Conservation (phyloP, 1,140 invertebrate genomes). For the Temnothorax longispinosus region DNA sequence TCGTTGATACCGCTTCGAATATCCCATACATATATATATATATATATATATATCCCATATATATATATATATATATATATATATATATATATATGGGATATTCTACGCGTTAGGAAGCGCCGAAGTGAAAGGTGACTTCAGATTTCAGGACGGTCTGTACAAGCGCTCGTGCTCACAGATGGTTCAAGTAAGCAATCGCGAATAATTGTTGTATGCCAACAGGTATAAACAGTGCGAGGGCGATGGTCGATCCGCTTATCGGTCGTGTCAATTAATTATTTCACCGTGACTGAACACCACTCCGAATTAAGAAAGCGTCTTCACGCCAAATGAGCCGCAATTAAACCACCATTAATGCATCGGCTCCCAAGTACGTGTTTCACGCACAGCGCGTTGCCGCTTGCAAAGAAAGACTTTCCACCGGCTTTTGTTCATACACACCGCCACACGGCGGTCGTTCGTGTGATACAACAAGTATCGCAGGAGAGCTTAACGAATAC, state of each 20-base stretch:
- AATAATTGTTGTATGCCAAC: conserved; percentile 63
- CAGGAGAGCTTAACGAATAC: conserved; percentile 29
- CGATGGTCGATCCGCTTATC: conserved; percentile 24
- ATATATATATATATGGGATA: no score
- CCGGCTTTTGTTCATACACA: not conserved
- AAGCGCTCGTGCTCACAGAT: conserved; percentile 62
- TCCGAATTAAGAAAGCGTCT: conserved; percentile 49
- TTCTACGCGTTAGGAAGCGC: not conserved
- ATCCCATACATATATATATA: no score
- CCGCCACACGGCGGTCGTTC: not conserved
- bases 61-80: no score
- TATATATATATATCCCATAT: no score
- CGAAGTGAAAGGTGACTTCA: not conserved
- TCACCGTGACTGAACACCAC: conserved; percentile 84
- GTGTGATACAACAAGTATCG: conserved; percentile 51
- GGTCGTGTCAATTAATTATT: conserved; percentile 63
- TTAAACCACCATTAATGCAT: not conserved
- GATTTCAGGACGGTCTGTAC: not conserved
- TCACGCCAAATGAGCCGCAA: conserved; percentile 34
- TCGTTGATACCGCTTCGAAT: no score
- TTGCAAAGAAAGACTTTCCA: not conserved
- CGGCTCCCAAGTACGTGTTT: conserved; percentile 20
- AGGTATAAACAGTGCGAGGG: conserved; percentile 15
- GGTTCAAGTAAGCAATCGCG: conserved; percentile 76
- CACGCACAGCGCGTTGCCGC: conserved; percentile 25